A percentile compares a stretch with the other conserved stretches of the same genome.
phyloP scores from a whole-genome alignment of 2,797 vertebrate species.

The Zalophus californianus region DNA sequence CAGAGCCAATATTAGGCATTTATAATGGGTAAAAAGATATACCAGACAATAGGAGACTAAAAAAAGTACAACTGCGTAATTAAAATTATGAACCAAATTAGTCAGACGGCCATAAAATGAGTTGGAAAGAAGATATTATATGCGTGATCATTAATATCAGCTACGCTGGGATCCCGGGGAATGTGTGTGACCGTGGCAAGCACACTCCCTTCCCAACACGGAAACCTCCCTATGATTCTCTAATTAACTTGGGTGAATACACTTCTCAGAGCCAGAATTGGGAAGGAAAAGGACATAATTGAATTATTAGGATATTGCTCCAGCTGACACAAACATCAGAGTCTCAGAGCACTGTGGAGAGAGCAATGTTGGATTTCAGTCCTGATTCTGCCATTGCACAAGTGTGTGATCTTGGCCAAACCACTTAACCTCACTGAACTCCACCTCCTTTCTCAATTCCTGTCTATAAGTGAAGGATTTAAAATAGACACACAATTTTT shows the following conservation, averaged over 20 bases:
- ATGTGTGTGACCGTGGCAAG: neutral
- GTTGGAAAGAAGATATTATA: slow-evolving; percentile 6
- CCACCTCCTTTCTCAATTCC: neutral
- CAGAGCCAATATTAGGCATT: neutral
- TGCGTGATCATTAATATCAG: neutral
- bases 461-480: neutral
- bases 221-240: neutral
- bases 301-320: neutral
- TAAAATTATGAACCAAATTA: slow-evolving; percentile 45
- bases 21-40: neutral
- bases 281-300: slow-evolving; percentile 29
- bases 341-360: neutral
- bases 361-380: neutral
- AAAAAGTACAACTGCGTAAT: neutral
- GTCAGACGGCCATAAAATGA: slow-evolving; percentile 3
- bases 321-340: neutral
- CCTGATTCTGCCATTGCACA: neutral
- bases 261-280: neutral
- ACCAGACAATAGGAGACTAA: neutral
- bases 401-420: neutral
- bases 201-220: neutral
- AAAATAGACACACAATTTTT: slow-evolving; percentile 5
- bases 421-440: neutral
- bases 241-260: neutral
- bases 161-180: neutral